These are phyloP conservation scores for Lacanobia oleracea DNA, from an alignment of 2,888 invertebrate species.

Conservation along the genomic window DNA sequence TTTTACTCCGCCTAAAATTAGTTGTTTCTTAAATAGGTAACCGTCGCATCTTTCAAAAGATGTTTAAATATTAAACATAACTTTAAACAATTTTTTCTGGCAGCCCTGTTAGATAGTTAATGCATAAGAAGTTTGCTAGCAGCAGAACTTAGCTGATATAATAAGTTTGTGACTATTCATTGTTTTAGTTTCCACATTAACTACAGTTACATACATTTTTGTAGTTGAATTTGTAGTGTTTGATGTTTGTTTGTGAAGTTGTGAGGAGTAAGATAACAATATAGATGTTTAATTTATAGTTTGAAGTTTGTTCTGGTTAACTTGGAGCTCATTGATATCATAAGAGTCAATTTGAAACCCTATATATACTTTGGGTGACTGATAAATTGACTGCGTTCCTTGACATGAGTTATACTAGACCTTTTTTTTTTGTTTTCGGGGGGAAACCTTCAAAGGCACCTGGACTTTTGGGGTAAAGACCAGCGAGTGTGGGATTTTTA, in stretches of 20 bases:
- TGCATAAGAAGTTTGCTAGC: slow-evolving; percentile 55
- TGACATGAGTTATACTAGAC: no score
- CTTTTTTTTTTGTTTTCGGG: no score
- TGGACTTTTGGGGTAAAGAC: no score
- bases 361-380: no score
- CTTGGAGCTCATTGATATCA: no score
- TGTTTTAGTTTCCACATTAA: slow-evolving; percentile 62
- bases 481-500: no score
- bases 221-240: slow-evolving; percentile 6
- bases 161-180: slow-evolving; percentile 61
- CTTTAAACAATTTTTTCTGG: slow-evolving; percentile 1
- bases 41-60: background rate
- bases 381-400: no score
- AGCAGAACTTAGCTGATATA: slow-evolving; percentile 52
- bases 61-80: slow-evolving; percentile 2
- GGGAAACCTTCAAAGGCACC: no score
- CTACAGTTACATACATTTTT: slow-evolving; percentile 46
- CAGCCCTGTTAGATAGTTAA: slow-evolving; percentile 57
- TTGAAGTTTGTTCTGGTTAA: background rate
- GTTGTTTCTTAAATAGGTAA: background rate
- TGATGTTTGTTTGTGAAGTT: background rate
- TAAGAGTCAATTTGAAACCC: background rate
- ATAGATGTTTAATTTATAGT: background rate
- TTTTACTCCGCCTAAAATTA: background rate
- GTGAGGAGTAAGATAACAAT: background rate